Base-by-base conservation (phyloP, 2,113 vertebrate species). In the Ictalurus furcatus region DNA sequence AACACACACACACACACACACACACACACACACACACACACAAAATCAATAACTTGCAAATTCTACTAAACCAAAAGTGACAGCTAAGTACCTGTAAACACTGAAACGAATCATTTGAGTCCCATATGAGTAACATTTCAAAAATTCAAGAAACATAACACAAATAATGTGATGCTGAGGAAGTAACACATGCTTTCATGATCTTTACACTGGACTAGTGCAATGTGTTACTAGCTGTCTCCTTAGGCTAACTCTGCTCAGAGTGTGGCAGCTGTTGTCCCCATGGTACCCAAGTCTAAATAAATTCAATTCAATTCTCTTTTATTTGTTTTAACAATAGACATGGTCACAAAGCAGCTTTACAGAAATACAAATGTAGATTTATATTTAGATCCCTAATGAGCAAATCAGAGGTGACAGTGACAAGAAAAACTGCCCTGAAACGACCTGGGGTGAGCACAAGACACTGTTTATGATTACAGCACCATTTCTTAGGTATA, bases 1-100 rank as follows among this genome's bases (percentile, higher is more conserved):
- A 9, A 92, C 93, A 8, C 16, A 23, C n/a, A 44, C 25, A 16
- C 6, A 19, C 23, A 67, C 48, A 81, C 14, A 4, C 21, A 11
- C 23, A 69, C 65, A 74, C 13, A 59, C n/a, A 54, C 25, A n/a
- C 25, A n/a, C 28, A 6, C 6, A 30, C 0, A n/a, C 78, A 54
- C 44, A 54, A 1, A 56, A 56, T 30, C 28, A 56, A 16, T 54
- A 80, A 48, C 11, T 28, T 6, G 54, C 25, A 54, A 28, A 30
- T 52, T 54, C 11, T 54, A 16, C 4, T 56, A 16, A 80, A 16
- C 1, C 48, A 7, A n/a, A 81, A 34, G 16, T 4, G 44, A 79
- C 40, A 28, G 23, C 40, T 78, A 48, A 52, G 12, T n/a, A 34
- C 6, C 14, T 37, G 8, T 48, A 54, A 54, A 48, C 48, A 56